phyloP scores from a whole-genome alignment of 2,113 vertebrate species.

The Murina feae region DNA sequence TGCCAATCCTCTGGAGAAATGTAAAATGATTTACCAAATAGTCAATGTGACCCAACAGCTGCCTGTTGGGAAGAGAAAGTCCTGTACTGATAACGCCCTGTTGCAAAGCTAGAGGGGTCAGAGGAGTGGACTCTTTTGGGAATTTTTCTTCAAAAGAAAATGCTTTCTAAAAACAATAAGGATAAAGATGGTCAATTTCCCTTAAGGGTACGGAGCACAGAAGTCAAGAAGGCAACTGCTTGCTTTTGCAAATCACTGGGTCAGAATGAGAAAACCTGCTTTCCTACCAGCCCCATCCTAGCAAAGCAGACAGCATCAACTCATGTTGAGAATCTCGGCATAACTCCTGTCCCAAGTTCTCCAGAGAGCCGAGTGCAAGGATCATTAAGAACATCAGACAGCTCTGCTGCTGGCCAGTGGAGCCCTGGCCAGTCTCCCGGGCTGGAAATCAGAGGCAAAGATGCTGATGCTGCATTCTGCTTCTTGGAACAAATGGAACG shows the following conservation, averaged over 20 bases:
- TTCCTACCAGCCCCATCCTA: neutral
- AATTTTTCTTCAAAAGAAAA: slow-evolving; percentile 35
- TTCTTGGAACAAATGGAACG: neutral
- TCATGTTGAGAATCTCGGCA: neutral
- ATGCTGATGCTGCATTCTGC: neutral
- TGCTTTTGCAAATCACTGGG: neutral
- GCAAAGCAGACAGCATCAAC: neutral
- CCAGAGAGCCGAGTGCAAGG: slow-evolving; percentile 7
- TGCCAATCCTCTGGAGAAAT: neutral
- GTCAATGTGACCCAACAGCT: neutral
- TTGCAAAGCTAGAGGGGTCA: neutral
- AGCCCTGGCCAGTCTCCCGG: neutral
- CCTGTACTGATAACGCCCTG: neutral
- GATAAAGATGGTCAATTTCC: neutral
- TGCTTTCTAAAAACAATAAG: neutral
- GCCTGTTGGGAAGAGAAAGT: neutral
- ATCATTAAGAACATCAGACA: neutral
- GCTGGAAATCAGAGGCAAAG: neutral
- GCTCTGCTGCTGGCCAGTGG: neutral
- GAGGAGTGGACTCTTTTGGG: neutral
- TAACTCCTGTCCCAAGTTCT: neutral
- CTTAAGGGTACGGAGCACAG: neutral
- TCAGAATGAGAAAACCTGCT: neutral
- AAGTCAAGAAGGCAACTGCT: neutral
- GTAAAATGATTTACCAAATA: neutral